These are phyloP conservation scores for Gandaritis pyraliata DNA, from an alignment of 2,888 invertebrate genomes.

Conservation along the genomic window DNA sequence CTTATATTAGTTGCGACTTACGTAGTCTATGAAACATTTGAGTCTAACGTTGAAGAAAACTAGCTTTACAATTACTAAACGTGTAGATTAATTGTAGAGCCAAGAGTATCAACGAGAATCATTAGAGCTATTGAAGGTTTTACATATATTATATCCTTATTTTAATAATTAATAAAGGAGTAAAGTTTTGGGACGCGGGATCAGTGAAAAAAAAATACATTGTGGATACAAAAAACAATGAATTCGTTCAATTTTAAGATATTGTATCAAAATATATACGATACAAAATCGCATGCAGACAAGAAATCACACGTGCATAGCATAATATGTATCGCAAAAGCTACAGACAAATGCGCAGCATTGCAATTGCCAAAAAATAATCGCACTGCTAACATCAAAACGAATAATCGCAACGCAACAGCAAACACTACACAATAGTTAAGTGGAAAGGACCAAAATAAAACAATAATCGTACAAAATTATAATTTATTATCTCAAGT, in stretches of 20 bases:
- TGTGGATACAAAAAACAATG: slow-evolving; percentile 18
- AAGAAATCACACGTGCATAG: background rate
- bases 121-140: no score
- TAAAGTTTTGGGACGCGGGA: no score
- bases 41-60: no score
- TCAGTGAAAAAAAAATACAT: background rate
- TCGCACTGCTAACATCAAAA: slow-evolving; percentile 4
- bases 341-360: background rate
- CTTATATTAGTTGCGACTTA: background rate
- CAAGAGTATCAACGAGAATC: no score
- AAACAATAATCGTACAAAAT: slow-evolving; percentile 67
- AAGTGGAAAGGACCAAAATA: slow-evolving; percentile 41
- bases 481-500: slow-evolving; percentile 79
- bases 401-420: slow-evolving; percentile 16
- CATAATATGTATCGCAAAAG: background rate
- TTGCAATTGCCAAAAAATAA: background rate
- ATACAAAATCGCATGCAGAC: slow-evolving; percentile 10
- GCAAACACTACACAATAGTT: background rate
- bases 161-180: no score
- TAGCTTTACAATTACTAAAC: no score
- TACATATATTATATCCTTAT: no score
- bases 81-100: no score
- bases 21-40: background rate
- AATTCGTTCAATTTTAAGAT: no score
- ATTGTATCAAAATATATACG: background rate